Evolutionary conservation across 1,140 invertebrate species (phyloP).

Genomic region (Helicoverpa armigera): DNA sequence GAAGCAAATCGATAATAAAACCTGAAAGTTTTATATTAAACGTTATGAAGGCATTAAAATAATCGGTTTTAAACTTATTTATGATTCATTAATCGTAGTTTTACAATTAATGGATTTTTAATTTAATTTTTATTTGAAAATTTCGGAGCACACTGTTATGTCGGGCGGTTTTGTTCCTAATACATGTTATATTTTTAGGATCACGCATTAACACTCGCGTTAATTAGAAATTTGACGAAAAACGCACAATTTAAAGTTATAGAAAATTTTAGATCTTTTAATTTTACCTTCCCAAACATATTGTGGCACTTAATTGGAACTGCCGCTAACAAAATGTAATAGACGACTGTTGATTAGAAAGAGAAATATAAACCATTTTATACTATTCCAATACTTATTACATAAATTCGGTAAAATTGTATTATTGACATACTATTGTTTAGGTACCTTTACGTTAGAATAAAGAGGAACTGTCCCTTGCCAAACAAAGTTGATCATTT

Average conservation of each 20-base stretch:
- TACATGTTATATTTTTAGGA: too few species aligned
- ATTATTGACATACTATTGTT: conserved; percentile 68
- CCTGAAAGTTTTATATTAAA: conserved; percentile 56
- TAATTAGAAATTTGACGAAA: too few species aligned
- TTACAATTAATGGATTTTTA: neutral
- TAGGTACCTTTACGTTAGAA: conserved; percentile 59
- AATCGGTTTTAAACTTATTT: too few species aligned
- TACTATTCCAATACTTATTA: conserved; percentile 80
- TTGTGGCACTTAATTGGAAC: conserved; percentile 69
- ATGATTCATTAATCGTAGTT: too few species aligned
- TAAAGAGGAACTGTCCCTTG: conserved; percentile 52
- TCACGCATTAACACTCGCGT: too few species aligned
- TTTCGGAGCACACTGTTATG: too few species aligned
- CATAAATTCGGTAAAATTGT: conserved; percentile 77
- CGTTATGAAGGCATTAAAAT: too few species aligned
- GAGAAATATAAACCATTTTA: conserved; percentile 76
- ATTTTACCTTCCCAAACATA: conserved; percentile 71
- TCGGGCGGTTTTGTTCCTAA: too few species aligned
- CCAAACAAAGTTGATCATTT: neutral
- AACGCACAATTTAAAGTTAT: neutral
- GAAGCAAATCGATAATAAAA: conserved; percentile 67
- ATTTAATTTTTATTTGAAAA: too few species aligned
- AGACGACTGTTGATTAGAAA: conserved; percentile 74
- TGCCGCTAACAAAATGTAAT: conserved; percentile 68
- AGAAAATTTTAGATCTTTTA: conserved; percentile 13